Evolutionary conservation across 2,888 invertebrate genomes (phyloP).

Genomic region (Eugnorisma glareosa): DNA sequence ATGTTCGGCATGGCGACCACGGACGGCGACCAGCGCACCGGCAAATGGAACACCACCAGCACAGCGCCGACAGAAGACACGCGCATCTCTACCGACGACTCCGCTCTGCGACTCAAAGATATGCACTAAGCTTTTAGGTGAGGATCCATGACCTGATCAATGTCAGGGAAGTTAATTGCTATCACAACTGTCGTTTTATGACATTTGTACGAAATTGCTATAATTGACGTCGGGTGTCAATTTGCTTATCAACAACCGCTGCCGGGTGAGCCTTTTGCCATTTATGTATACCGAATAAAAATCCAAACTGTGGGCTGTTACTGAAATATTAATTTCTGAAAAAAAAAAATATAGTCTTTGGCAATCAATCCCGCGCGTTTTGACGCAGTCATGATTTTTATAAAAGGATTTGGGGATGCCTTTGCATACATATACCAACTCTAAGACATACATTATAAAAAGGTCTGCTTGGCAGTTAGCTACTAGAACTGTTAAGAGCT

Average conservation of each 20-base stretch:
- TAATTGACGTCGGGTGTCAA: not conserved
- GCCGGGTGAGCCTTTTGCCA: not conserved
- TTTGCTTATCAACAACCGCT: not conserved
- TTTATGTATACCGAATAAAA: too few species aligned
- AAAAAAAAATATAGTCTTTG: not conserved
- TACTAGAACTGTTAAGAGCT: not conserved
- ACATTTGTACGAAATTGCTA: too few species aligned
- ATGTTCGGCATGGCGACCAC: constrained; percentile 72
- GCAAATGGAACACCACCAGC: constrained; percentile 82
- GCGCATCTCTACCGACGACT: constrained; percentile 81
- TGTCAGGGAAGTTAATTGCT: not conserved
- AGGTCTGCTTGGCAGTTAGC: too few species aligned
- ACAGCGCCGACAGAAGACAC: constrained; percentile 86
- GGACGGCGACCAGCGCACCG: constrained; percentile 74
- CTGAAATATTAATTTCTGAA: not conserved
- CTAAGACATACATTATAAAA: too few species aligned
- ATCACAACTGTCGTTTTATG: too few species aligned
- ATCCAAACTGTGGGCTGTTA: not conserved
- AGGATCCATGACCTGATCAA: not conserved
- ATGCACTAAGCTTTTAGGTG: constrained; percentile 73
- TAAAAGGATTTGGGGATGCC: not conserved
- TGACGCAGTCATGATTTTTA: not conserved
- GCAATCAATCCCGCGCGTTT: not conserved
- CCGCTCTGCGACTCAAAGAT: constrained; percentile 82
- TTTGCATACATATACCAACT: too few species aligned